Percentiles rank a stretch among this genome's conserved stretches.
These are phyloP conservation scores for Hydrophis major DNA, from an alignment of 2,797 vertebrate species.

Conservation along the genomic window DNA sequence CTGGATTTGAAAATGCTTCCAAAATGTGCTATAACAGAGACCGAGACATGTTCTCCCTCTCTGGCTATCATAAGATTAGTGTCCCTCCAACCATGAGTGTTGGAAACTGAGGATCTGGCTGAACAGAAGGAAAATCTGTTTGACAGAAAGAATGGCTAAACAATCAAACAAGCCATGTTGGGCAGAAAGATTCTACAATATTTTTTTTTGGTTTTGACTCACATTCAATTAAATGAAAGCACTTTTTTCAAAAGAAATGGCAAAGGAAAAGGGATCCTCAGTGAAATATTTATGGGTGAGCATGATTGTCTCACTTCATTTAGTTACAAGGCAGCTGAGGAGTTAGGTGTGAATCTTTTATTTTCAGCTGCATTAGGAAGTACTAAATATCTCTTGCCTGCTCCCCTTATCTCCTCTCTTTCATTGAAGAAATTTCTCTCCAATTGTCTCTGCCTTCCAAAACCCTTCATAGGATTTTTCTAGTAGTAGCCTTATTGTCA, in stretches of 20 bases:
- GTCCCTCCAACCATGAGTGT: not conserved
- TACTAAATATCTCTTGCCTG: not conserved
- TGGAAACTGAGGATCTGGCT: not conserved
- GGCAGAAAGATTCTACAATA: not conserved
- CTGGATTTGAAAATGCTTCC: not conserved
- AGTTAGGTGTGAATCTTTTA: not conserved
- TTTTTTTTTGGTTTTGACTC: not conserved
- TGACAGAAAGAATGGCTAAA: not conserved
- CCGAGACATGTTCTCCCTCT: not conserved
- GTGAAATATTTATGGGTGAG: not conserved
- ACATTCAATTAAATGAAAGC: not conserved
- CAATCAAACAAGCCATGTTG: fast-evolving
- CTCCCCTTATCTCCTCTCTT: not conserved
- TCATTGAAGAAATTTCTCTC: not conserved
- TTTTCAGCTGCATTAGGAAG: not conserved
- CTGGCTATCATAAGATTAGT: not conserved
- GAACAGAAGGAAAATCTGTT: not conserved
- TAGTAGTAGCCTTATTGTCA: not conserved
- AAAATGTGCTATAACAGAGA: not conserved
- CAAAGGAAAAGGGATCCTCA: not conserved
- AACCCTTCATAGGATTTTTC: not conserved
- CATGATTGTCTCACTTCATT: not conserved
- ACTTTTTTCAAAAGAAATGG: not conserved
- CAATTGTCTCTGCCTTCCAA: not conserved
- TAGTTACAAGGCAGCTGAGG: not conserved